phyloP scores from a whole-genome alignment of 2,888 invertebrate genomes.

The Nomada ruficornis region DNA sequence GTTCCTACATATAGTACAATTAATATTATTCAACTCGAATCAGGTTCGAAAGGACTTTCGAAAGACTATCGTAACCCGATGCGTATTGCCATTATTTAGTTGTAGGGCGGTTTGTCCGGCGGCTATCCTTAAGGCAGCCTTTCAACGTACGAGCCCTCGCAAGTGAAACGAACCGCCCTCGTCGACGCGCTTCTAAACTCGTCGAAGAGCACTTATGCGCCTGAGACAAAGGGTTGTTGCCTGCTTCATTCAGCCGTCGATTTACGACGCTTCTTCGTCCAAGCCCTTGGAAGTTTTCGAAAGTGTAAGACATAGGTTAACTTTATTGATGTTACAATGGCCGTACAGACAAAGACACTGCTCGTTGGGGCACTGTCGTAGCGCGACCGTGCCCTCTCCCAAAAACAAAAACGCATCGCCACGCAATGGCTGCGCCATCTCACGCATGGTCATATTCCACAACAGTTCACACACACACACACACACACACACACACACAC shows the following conservation, averaged over 20 bases:
- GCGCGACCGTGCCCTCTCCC: too few relatives aligned
- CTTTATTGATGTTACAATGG: too few relatives aligned
- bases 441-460: too few relatives aligned
- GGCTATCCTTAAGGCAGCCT: background rate
- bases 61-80: conserved; percentile 25
- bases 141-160: conserved; percentile 11
- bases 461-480: too few relatives aligned
- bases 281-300: conserved; percentile 55
- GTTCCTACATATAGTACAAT: background rate
- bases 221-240: conserved; percentile 73
- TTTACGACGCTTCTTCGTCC: conserved; percentile 62
- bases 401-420: too few relatives aligned
- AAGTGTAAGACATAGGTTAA: too few relatives aligned
- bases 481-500: too few relatives aligned
- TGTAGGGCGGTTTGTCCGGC: conserved; percentile 30
- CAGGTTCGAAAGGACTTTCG: conserved; percentile 18
- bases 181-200: conserved; percentile 49
- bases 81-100: conserved; percentile 18
- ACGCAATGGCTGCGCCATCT: too few relatives aligned
- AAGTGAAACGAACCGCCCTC: conserved; percentile 40
- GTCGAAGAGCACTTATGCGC: conserved; percentile 65
- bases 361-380: too few relatives aligned
- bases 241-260: conserved; percentile 71
- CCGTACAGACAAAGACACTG: too few relatives aligned
- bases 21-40: background rate